Evolutionary conservation across 2,113 vertebrate genomes (phyloP).

Genomic region (Pygoscelis adeliae): DNA sequence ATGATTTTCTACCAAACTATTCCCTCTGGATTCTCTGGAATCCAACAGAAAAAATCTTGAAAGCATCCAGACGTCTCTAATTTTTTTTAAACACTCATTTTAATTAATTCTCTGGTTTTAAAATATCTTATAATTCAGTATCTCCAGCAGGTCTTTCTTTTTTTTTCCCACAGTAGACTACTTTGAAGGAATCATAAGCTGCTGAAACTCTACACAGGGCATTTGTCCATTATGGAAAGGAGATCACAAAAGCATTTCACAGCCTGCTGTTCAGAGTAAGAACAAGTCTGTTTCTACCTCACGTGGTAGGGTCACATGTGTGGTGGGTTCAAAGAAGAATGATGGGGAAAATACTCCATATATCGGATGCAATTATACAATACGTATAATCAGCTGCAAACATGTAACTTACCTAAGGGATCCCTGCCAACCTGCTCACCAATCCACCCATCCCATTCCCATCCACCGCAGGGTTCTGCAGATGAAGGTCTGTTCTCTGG

Average conservation of each 20-base stretch:
- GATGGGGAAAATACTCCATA: background rate
- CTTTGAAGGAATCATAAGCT: constrained; percentile 10
- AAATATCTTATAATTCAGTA: background rate
- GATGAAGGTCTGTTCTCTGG: background rate
- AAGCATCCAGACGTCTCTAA: background rate
- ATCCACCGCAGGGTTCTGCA: background rate
- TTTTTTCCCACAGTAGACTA: background rate
- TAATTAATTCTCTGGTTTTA: constrained; percentile 30
- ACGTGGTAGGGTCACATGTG: background rate
- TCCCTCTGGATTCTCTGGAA: background rate
- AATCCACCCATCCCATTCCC: background rate
- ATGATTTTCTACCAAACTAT: background rate
- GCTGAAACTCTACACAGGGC: background rate
- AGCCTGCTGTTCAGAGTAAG: constrained; percentile 4
- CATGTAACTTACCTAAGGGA: background rate
- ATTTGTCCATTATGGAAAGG: constrained; percentile 1
- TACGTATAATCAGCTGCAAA: background rate
- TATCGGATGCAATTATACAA: background rate
- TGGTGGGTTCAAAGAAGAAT: constrained; percentile 11
- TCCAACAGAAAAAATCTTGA: background rate
- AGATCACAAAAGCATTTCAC: constrained; percentile 33
- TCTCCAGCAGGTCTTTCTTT: background rate
- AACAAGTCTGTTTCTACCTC: constrained; percentile 16
- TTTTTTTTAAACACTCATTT: background rate
- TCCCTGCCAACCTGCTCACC: background rate